Evolutionary conservation across 2,113 vertebrate species (phyloP).

Genomic region (Cichladusa arquata): DNA sequence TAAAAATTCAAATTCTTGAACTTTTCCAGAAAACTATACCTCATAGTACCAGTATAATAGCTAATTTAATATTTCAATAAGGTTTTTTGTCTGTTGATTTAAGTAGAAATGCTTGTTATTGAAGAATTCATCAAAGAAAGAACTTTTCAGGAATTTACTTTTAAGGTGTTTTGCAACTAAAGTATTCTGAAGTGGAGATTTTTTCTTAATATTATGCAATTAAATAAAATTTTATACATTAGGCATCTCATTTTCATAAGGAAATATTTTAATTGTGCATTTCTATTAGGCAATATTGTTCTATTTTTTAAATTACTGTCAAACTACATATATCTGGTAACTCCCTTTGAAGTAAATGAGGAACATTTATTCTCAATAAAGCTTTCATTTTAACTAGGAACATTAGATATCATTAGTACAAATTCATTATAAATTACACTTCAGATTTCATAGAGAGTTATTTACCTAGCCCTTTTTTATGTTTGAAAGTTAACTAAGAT

Average conservation of each 20-base stretch:
- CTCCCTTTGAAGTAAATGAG: constrained; percentile 76
- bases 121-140: neutral
- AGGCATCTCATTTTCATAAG: constrained; percentile 13
- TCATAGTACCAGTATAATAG: neutral
- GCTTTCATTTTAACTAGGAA: constrained; percentile 69
- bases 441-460: constrained; percentile 71
- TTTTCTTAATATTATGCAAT: neutral
- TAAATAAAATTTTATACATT: neutral
- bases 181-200: neutral
- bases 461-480: constrained; percentile 67
- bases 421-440: constrained; percentile 77
- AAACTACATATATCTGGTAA: constrained; percentile 66
- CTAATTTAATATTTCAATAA: neutral
- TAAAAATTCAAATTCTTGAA: neutral
- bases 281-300: constrained; percentile 64
- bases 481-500: constrained; percentile 75
- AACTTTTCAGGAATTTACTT: neutral
- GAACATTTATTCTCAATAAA: constrained; percentile 76
- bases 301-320: constrained; percentile 68
- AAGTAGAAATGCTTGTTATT: neutral
- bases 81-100: neutral
- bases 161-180: neutral
- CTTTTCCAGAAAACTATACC: neutral
- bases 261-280: constrained; percentile 55
- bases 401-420: constrained; percentile 76